Base-by-base conservation (phyloP, 35 echinoderm and acorn worm species). In the Diadema setosum region DNA sequence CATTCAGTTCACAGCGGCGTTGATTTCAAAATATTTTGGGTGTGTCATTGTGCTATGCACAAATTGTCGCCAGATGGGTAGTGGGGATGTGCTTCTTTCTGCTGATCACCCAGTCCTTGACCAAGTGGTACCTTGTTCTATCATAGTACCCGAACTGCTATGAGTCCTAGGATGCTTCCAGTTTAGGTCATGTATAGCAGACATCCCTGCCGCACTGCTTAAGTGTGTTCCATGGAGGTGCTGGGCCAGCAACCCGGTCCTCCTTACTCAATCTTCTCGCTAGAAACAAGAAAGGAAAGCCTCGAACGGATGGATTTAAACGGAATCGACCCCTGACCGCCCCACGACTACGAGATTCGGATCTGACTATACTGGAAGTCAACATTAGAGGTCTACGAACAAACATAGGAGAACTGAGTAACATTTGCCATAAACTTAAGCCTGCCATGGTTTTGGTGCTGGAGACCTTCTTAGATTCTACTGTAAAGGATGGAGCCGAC, bases 331-430 rank as follows among this genome's bases (percentile, higher is more conserved):
- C 39, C 37, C 61, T 25, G 73, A 56, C 56, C 74, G 60, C 88
- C 81, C 88, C 67, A 46, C 57, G 60, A 91, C 80, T 91, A 55
- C 42, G 42, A 20, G 88, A 85, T 70, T 70, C 34, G 49, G 88
- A 84, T 50, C 41, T 85, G 81, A 69, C 48, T 90, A 91, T 91
- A 75, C 44, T 87, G 17, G 83, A 91, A 85, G 88, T 91, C 44
- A 91, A 91, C 40, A 91, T 91, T 33, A 78, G 83, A 84, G 90
- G 90, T 18, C 61, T 91, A 34, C 25, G 83, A 2, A 86, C 90
- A 29, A 91, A 91, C 45, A 73, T 73, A 20, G 65, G 90, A 5
- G 88, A 85, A 42, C 49, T 91, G 7, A 48, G 36, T 44, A 91
- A 91, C 58, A 15, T 91, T 26, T 91, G 90, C 83, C 80, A 76